Conservation (phyloP, 2,888 invertebrate genomes). For the Pachydiplax longipennis region DNA sequence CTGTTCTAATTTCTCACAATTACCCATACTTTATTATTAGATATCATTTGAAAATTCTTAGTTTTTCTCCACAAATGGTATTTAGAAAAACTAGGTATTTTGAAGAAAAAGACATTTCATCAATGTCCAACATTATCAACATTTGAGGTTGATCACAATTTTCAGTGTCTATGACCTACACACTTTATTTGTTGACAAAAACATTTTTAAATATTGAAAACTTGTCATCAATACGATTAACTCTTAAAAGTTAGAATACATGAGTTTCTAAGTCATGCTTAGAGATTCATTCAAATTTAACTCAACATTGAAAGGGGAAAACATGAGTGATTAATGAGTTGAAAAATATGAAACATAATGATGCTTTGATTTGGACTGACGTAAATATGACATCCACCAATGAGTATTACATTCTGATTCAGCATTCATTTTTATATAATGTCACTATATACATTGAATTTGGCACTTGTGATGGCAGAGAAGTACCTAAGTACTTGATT, state of each 20-base stretch:
- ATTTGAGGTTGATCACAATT: too few relatives aligned
- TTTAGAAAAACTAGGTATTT: not conserved
- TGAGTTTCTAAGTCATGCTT: not conserved
- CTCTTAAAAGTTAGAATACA: not conserved
- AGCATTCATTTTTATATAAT: constrained; percentile 9
- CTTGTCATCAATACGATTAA: not conserved
- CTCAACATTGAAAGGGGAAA: not conserved
- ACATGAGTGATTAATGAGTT: not conserved
- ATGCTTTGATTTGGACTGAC: not conserved
- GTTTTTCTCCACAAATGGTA: not conserved
- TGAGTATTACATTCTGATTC: not conserved
- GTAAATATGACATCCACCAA: not conserved
- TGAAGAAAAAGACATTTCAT: not conserved
- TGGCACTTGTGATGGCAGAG: constrained; percentile 35
- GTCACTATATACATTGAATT: constrained; percentile 26
- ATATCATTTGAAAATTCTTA: not conserved
- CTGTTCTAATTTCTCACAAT: not conserved
- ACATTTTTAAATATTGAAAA: not conserved
- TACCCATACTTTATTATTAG: not conserved
- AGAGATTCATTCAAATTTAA: not conserved
- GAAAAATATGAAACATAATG: not conserved
- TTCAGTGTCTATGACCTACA: too few relatives aligned
- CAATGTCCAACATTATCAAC: not conserved
- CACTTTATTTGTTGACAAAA: too few relatives aligned
- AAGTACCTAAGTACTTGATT: constrained; percentile 23